Percentiles rank a stretch among this genome's conserved stretches.
These are phyloP conservation scores for Alectura lathami DNA, from an alignment of 2,113 vertebrate genomes.

Conservation along the genomic window DNA sequence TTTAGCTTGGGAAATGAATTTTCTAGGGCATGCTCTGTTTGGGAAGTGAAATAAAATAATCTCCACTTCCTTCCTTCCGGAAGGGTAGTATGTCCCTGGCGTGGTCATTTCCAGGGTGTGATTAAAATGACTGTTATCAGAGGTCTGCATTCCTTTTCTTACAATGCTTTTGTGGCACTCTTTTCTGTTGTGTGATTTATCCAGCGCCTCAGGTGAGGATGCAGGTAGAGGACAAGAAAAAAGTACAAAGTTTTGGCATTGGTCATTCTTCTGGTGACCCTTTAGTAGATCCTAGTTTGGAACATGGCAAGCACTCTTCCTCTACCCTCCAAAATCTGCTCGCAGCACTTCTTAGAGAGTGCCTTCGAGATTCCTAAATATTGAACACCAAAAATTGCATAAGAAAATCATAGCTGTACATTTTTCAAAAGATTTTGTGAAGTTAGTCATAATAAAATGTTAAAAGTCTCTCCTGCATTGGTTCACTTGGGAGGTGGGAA, in stretches of 20 bases:
- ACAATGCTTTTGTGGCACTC: background rate
- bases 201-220: background rate
- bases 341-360: background rate
- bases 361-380: background rate
- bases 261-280: background rate
- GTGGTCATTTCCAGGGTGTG: background rate
- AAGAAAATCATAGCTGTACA: background rate
- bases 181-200: background rate
- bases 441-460: background rate
- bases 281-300: background rate
- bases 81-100: background rate
- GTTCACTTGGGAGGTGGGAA: background rate
- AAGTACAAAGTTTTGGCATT: background rate
- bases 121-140: background rate
- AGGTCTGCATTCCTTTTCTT: background rate
- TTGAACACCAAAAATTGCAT: rapidly evolving
- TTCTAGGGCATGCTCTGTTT: background rate
- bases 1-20: background rate
- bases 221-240: background rate
- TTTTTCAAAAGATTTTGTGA: background rate
- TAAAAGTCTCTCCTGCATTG: background rate
- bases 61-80: background rate
- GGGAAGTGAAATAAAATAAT: background rate
- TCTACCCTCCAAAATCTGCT: background rate
- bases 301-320: background rate